These are phyloP conservation scores for Mycalesis mineus DNA, from an alignment of 2,888 invertebrate genomes.

Conservation along the genomic window DNA sequence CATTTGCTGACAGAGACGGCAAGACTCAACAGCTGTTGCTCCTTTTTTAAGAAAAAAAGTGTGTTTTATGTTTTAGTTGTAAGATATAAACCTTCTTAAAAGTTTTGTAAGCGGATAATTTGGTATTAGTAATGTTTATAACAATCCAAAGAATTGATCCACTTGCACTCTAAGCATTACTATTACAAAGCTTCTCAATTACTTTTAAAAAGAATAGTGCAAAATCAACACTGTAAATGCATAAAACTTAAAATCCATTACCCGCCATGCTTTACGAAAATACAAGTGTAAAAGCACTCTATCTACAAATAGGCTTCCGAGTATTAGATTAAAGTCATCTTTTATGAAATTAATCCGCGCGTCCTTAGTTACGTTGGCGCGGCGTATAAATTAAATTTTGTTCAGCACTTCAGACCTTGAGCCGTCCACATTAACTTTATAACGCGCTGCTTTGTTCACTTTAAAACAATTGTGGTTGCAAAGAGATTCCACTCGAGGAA, in stretches of 20 bases:
- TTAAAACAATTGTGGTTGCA: conserved; percentile 52
- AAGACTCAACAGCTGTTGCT: no score
- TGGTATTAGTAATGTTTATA: no score
- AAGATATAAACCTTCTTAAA: no score
- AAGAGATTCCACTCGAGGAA: conserved; percentile 50
- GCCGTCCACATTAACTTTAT: conserved; percentile 46
- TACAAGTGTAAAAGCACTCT: conserved; percentile 23
- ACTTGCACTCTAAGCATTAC: no score
- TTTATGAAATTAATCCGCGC: conserved; percentile 30
- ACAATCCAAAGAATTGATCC: no score
- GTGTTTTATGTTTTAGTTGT: no score
- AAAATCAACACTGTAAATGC: conserved; percentile 3
- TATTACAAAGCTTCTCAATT: no score
- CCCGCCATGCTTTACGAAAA: conserved; percentile 11
- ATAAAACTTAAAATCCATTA: conserved; percentile 4
- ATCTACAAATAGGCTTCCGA: conserved; percentile 27
- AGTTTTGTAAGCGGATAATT: no score
- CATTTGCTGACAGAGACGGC: no score
- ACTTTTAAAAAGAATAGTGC: background rate
- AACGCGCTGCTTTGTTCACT: conserved; percentile 39
- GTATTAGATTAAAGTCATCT: conserved; percentile 30
- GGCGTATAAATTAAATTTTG: conserved; percentile 39
- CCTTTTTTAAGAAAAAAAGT: no score
- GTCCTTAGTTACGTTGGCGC: conserved; percentile 28
- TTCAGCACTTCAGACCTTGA: conserved; percentile 38